These are phyloP conservation scores for Dolichoris vasculosae DNA, from an alignment of 1,140 invertebrate species.

Conservation along the genomic window DNA sequence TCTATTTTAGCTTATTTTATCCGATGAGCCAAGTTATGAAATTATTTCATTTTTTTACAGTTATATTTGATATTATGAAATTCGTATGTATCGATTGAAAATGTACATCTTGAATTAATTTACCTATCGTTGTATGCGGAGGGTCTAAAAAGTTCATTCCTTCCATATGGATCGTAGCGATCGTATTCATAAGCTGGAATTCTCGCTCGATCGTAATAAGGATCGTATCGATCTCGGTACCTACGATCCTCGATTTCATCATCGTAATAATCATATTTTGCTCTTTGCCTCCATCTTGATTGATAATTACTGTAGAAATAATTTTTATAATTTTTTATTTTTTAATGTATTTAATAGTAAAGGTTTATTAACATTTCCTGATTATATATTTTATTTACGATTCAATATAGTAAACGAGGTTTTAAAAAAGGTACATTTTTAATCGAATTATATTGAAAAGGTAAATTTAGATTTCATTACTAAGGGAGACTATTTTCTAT, in stretches of 20 bases:
- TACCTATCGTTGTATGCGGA: conserved; percentile 56
- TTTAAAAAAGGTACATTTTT: too few relatives aligned
- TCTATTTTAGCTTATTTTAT: too few relatives aligned
- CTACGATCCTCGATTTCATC: conserved; percentile 65
- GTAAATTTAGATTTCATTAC: too few relatives aligned
- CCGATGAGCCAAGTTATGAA: too few relatives aligned
- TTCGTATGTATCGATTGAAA: background rate
- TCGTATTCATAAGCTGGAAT: conserved; percentile 61
- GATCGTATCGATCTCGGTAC: conserved; percentile 64
- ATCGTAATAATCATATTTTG: conserved; percentile 68
- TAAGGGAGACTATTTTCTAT: too few relatives aligned
- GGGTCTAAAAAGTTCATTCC: conserved; percentile 57
- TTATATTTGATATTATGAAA: background rate
- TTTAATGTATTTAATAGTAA: background rate
- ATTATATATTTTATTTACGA: too few relatives aligned
- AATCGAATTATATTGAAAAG: too few relatives aligned
- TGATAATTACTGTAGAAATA: conserved; percentile 48
- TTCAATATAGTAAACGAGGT: too few relatives aligned
- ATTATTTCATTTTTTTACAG: background rate
- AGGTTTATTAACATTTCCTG: too few relatives aligned
- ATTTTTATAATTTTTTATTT: background rate
- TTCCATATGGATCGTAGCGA: conserved; percentile 61
- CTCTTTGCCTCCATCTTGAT: conserved; percentile 60
- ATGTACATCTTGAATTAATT: background rate
- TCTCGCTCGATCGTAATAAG: conserved; percentile 61